Base-by-base conservation (phyloP, 2,888 invertebrate genomes). In the Leptinotarsa haldemani region DNA sequence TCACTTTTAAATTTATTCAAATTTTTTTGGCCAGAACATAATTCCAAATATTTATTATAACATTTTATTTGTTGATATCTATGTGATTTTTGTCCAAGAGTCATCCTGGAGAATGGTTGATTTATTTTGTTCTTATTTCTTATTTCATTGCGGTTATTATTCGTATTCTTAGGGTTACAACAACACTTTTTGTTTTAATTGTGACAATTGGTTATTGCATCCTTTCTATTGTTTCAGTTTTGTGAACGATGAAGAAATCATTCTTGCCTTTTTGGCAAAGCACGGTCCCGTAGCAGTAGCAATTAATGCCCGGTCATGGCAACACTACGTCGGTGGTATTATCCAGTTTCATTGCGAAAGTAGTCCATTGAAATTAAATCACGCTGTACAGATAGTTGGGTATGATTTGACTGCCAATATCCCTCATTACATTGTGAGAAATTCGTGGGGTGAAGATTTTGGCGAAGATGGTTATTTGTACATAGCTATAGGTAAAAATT, bases 301-400 rank as follows among this genome's bases (percentile, higher is more conserved):
- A 0, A 93, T 96, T 0, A 96, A 96, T 86, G 96, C 95, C 0
- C 88, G 93, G 46, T 91, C 93, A 1, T 96, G 96, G 96, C 94
- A 95, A 87, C 92, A 95, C 87, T 96, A 96, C 85, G 88, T 95
- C 12, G 95, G 94, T 0, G 96, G 96, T 0, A 91, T 95, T 50
- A 94, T 96, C 83, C 94, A 95, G 84, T 94, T 90, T 83, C 93
- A 95, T 82, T 96, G 96, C 89, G 91, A 92, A 70, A 90, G 90
- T 3, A 85, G 88, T 0, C 85, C 89, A 0, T 69, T 82, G 1
- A 89, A 89, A 56, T 86, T 94, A n/a, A 95, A 96, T 86, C 96
- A 96, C 83, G 95, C 95, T 0, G 94, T 95, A 0, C 91, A 95
- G 85, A 89, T 96, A 68, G 93, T 96, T 0, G 96, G 97, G 1